phyloP scores from a whole-genome alignment of 2,113 vertebrate species.

The Scortum barcoo region DNA sequence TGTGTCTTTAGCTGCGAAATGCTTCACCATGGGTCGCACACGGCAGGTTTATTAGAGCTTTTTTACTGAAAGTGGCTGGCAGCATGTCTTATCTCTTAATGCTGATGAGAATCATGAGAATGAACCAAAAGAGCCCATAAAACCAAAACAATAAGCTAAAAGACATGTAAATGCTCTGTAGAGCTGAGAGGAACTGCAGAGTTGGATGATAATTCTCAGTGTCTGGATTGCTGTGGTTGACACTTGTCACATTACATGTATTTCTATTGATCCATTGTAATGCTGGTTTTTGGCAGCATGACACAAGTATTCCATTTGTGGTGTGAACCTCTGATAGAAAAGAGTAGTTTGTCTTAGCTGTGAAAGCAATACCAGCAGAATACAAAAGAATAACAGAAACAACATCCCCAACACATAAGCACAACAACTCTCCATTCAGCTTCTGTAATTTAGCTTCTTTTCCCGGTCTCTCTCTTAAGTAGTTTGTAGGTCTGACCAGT shows the following conservation, averaged over 20 bases:
- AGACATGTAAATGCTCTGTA: neutral
- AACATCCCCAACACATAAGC: neutral
- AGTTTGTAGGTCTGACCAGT: constrained; percentile 76
- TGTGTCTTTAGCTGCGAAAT: neutral
- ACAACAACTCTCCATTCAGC: constrained; percentile 1
- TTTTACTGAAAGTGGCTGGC: neutral
- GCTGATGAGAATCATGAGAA: neutral
- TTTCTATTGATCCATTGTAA: no score
- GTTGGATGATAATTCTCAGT: neutral
- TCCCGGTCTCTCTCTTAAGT: constrained; percentile 37
- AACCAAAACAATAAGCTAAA: neutral
- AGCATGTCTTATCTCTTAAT: neutral
- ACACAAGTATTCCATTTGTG: neutral
- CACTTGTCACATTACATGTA: neutral
- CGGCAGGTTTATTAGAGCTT: no score
- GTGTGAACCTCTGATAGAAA: neutral
- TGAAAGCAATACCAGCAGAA: neutral
- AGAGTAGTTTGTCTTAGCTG: neutral
- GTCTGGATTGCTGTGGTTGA: neutral
- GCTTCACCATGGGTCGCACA: neutral
- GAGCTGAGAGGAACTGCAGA: neutral
- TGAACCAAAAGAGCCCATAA: neutral
- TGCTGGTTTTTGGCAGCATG: no score
- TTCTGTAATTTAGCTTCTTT: neutral
- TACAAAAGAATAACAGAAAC: neutral